A percentile compares a stretch with the other conserved stretches of the same genome.
Conservation (phyloP, 2,113 vertebrate species). For the Acanthochromis polyacanthus region DNA sequence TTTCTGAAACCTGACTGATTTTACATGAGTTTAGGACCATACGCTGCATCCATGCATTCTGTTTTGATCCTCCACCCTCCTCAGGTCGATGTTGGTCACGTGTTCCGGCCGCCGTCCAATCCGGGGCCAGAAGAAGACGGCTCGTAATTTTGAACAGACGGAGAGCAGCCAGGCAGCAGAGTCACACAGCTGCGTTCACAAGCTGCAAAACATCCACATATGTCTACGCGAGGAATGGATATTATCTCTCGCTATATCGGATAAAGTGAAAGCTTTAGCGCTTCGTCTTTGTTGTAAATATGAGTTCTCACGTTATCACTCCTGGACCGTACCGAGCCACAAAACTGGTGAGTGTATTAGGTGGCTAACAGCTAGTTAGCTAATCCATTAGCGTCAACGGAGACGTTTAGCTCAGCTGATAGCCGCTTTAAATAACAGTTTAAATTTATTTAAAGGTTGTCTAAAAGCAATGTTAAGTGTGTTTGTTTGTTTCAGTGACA, state of each 20-base stretch:
- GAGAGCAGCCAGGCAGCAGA: constrained; percentile 6
- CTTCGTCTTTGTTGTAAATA: constrained; percentile 20
- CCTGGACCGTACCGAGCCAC: constrained; percentile 76
- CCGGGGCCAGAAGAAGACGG: constrained; percentile 33
- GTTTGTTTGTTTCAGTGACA: no score
- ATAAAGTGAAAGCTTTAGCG: not conserved
- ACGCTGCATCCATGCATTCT: not conserved
- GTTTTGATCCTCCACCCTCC: constrained; percentile 9
- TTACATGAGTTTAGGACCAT: no score
- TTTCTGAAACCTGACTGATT: no score
- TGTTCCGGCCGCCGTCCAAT: constrained; percentile 74
- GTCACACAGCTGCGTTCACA: not conserved
- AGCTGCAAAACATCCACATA: not conserved
- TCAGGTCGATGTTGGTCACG: constrained; percentile 47
- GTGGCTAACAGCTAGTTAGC: constrained; percentile 5
- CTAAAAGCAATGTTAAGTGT: no score
- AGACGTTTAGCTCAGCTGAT: not conserved
- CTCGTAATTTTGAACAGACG: constrained; percentile 83
- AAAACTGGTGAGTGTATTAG: constrained; percentile 59
- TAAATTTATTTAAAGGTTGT: no score
- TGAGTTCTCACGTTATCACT: constrained; percentile 73
- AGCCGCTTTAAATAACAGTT: not conserved
- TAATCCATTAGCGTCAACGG: not conserved
- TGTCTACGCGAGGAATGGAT: constrained; percentile 8
- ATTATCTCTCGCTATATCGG: not conserved